Evolutionary conservation across 2,888 invertebrate genomes (phyloP).

Genomic region (Cheilosia grossa): DNA sequence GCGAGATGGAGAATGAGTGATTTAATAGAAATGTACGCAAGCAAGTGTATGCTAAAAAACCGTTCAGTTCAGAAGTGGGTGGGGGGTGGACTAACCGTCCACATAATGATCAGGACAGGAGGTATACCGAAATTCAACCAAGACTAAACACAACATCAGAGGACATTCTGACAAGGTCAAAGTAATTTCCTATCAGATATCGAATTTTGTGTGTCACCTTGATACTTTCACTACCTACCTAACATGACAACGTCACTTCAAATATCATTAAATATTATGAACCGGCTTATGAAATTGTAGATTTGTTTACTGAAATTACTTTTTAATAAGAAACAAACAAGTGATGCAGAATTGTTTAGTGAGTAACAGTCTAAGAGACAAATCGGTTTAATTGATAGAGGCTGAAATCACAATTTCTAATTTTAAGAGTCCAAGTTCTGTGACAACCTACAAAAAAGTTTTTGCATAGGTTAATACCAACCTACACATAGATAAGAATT

Average conservation of each 20-base stretch:
- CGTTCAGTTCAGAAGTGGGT: background rate
- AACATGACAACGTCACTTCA: slow-evolving; percentile 12
- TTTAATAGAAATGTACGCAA: slow-evolving; percentile 25
- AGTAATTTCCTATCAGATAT: slow-evolving; percentile 45
- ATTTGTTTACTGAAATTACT: background rate
- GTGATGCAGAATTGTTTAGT: no score
- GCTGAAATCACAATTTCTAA: no score
- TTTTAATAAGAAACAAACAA: background rate
- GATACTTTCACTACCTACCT: slow-evolving; percentile 45
- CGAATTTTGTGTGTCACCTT: slow-evolving; percentile 35
- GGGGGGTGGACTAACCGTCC: background rate
- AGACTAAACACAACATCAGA: slow-evolving; percentile 33
- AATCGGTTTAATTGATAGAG: no score
- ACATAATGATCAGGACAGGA: background rate
- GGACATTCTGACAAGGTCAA: slow-evolving; percentile 69
- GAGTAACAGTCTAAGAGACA: no score
- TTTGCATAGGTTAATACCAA: no score
- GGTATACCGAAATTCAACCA: slow-evolving; percentile 26
- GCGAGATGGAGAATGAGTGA: slow-evolving; percentile 33
- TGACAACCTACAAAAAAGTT: no score
- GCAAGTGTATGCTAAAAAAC: slow-evolving; percentile 13
- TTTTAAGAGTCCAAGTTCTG: no score
- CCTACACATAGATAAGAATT: no score
- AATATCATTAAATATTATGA: background rate
- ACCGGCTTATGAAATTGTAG: slow-evolving; percentile 19